These are phyloP conservation scores for Heliothis virescens DNA, from an alignment of 1,140 invertebrate genomes.

Conservation along the genomic window DNA sequence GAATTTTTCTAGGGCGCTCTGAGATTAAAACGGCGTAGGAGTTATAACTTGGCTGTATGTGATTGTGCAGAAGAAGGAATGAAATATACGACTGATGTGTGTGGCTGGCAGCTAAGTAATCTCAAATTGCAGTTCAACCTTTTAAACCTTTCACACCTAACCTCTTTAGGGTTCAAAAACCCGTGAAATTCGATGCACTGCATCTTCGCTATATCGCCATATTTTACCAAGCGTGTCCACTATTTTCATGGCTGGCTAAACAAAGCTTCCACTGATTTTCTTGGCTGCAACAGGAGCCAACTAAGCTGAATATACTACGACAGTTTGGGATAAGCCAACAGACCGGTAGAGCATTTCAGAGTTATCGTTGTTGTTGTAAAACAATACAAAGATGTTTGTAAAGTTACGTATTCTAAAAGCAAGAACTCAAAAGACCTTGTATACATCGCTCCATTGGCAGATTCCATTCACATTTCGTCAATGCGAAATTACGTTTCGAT, in stretches of 20 bases:
- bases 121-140: not conserved
- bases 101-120: not conserved
- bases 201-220: too few relatives aligned
- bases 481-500: conserved; percentile 38
- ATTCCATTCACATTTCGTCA: conserved; percentile 42
- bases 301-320: not conserved
- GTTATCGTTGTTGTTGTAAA: not conserved
- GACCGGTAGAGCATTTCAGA: not conserved
- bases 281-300: conserved; percentile 15
- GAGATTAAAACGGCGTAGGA: conserved; percentile 14
- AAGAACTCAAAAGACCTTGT: conserved; percentile 15
- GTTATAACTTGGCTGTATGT: conserved; percentile 2
- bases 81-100: too few relatives aligned
- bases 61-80: not conserved
- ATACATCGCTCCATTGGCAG: not conserved
- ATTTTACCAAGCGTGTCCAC: not conserved
- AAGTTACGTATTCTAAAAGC: not conserved
- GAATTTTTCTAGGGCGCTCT: conserved; percentile 12
- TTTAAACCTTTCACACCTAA: conserved; percentile 4
- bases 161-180: not conserved
- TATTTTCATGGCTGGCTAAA: conserved; percentile 11
- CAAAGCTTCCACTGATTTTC: not conserved
- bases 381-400: not conserved
- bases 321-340: conserved; percentile 1
- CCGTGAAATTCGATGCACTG: conserved; percentile 22